phyloP scores from a whole-genome alignment of 30 jellyfish, hydroid and myxozoan species.

The Catostylus mosaicus region DNA sequence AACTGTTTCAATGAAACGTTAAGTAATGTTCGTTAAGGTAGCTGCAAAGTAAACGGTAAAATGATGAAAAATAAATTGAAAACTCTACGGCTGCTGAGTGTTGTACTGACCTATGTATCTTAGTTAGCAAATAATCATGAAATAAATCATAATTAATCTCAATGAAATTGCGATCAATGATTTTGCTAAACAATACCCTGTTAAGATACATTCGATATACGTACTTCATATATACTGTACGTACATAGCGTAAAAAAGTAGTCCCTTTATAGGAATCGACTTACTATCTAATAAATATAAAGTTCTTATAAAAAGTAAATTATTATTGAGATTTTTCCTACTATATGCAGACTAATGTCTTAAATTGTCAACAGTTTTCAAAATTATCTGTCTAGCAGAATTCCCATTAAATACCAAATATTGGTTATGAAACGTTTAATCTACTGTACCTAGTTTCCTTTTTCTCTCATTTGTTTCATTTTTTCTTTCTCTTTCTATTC shows the following conservation, averaged over 20 bases:
- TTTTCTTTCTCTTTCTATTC: background rate
- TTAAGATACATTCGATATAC: too few relatives aligned
- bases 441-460: background rate
- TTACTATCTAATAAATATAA: slow-evolving; percentile 38
- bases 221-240: background rate
- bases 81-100: too few relatives aligned
- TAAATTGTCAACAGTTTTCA: slow-evolving; percentile 8
- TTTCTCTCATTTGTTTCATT: background rate
- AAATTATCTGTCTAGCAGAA: slow-evolving; percentile 44
- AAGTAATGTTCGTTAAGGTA: too few relatives aligned
- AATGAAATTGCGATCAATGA: too few relatives aligned
- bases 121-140: too few relatives aligned
- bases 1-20: background rate
- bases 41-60: too few relatives aligned
- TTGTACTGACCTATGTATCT: too few relatives aligned
- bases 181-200: too few relatives aligned
- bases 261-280: slow-evolving; percentile 28
- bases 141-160: too few relatives aligned
- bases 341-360: slow-evolving; percentile 2
- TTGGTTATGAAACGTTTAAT: slow-evolving; percentile 26
- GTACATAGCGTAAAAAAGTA: slow-evolving; percentile 22
- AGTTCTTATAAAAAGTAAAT: slow-evolving; percentile 41
- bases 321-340: background rate
- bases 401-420: slow-evolving; percentile 24
- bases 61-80: too few relatives aligned